Conservation (phyloP, 2,797 vertebrate species). For the Mustela erminea region DNA sequence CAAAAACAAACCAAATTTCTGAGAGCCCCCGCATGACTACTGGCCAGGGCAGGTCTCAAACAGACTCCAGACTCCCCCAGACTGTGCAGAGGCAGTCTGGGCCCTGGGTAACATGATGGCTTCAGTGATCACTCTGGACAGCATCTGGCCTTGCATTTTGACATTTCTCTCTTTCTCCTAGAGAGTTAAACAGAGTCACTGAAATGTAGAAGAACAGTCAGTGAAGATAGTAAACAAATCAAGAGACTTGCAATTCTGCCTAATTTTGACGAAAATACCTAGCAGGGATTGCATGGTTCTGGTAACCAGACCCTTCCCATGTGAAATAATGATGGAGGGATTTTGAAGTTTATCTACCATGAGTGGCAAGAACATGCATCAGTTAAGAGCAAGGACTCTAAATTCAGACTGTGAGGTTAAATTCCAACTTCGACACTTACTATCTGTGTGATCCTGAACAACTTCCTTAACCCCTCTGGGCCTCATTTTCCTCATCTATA, state of each 20-base stretch:
- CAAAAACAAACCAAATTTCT: constrained; percentile 28
- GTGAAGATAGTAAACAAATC: not conserved
- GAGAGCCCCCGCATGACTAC: not conserved
- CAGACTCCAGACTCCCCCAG: not conserved
- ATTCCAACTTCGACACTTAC: not conserved
- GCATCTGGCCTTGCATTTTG: not conserved
- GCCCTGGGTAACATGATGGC: not conserved
- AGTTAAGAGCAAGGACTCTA: not conserved
- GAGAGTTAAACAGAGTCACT: not conserved
- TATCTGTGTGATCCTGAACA: not conserved
- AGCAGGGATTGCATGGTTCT: not conserved
- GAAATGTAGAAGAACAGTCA: constrained; percentile 31
- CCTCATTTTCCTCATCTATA: not conserved
- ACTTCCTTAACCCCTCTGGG: not conserved
- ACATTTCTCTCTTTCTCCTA: not conserved
- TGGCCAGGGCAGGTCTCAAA: not conserved
- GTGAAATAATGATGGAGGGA: not conserved
- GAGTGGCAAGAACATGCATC: not conserved
- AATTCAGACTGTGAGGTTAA: not conserved
- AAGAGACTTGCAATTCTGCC: not conserved
- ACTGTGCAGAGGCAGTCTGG: not conserved
- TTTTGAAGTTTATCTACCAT: not conserved
- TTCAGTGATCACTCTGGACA: constrained; percentile 29
- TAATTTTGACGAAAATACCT: not conserved
- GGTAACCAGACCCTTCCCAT: not conserved